Conservation (phyloP, 1,140 invertebrate genomes). For the Formica exsecta region DNA sequence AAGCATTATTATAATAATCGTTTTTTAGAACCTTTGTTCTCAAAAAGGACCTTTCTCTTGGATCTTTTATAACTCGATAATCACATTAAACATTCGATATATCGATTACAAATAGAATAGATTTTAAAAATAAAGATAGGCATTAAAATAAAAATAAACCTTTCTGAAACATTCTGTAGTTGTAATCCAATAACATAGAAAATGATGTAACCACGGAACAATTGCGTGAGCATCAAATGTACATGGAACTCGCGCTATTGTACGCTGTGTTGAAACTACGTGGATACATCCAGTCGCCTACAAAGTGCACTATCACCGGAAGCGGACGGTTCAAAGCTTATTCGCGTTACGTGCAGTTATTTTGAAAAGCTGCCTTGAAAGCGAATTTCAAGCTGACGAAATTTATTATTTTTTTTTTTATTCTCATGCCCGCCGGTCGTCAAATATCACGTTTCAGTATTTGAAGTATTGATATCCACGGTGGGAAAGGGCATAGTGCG, state of each 20-base stretch:
- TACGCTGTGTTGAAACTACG: slow-evolving; percentile 2
- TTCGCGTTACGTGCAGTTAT: background rate
- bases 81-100: background rate
- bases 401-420: background rate
- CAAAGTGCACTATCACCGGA: slow-evolving; percentile 8
- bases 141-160: background rate
- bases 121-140: background rate
- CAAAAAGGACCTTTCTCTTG: background rate
- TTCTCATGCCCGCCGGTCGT: background rate
- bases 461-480: background rate
- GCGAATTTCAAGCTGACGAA: background rate
- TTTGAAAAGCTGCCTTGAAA: slow-evolving; percentile 5
- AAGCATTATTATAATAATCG: background rate
- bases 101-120: background rate
- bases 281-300: background rate
- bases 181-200: slow-evolving; percentile 9
- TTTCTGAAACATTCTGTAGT: slow-evolving; percentile 4
- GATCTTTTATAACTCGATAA: background rate
- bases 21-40: background rate
- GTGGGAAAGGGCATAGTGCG: background rate
- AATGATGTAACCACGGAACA: background rate
- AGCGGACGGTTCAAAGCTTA: slow-evolving; percentile 32
- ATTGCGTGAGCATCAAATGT: background rate
- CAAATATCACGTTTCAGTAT: slow-evolving; percentile 44
- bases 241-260: background rate